phyloP scores from a whole-genome alignment of 2,888 invertebrate genomes.

The Napeogenes inachia region DNA sequence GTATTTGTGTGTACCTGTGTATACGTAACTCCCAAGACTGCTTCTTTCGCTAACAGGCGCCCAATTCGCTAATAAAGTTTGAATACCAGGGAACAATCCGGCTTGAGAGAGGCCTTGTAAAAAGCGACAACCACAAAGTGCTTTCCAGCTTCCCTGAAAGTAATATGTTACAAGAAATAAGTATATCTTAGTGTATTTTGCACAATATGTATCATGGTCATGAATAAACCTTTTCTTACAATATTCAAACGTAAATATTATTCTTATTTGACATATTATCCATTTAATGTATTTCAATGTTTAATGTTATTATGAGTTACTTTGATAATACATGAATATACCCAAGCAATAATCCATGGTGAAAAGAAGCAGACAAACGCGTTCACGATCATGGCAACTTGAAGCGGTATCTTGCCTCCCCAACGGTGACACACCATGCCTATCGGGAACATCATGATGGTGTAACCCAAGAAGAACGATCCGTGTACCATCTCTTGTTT shows the following conservation, averaged over 20 bases:
- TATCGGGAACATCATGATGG: constrained; percentile 70
- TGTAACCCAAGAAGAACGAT: constrained; percentile 75
- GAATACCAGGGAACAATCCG: constrained; percentile 81
- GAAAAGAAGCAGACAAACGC: constrained; percentile 39
- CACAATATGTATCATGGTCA: background rate
- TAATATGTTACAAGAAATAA: background rate
- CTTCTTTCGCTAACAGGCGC: constrained; percentile 79
- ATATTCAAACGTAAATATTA: too few relatives aligned
- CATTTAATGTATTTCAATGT: too few relatives aligned
- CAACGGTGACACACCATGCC: constrained; percentile 78
- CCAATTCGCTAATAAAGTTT: constrained; percentile 84
- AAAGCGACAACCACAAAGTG: constrained; percentile 81
- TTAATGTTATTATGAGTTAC: too few relatives aligned
- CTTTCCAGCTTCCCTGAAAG: constrained; percentile 74
- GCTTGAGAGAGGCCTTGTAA: constrained; percentile 85
- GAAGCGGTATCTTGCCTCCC: constrained; percentile 78
- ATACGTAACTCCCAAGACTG: constrained; percentile 70
- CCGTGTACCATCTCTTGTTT: constrained; percentile 58
- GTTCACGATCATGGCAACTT: constrained; percentile 54
- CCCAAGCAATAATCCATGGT: constrained; percentile 37
- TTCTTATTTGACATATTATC: too few relatives aligned
- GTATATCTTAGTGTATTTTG: background rate
- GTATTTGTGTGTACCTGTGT: constrained; percentile 48
- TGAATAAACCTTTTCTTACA: too few relatives aligned
- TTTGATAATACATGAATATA: constrained; percentile 12